Percentiles rank a stretch among this genome's conserved stretches.
phyloP scores from a whole-genome alignment of 2,888 invertebrate genomes.

The Monoplex corrugatus region DNA sequence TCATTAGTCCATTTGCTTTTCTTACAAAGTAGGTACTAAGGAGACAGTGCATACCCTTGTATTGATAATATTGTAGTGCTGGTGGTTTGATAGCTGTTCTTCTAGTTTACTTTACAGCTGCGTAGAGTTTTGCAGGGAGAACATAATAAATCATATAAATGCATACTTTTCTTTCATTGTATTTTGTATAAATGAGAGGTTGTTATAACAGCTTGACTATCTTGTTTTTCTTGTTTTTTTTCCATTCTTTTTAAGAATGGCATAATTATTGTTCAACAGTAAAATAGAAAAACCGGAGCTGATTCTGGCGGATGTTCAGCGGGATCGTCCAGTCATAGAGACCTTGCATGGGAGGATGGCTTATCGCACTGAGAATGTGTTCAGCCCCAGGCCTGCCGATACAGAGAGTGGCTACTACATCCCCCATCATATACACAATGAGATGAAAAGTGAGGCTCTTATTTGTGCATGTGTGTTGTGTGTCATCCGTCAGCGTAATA shows the following conservation, averaged over 20 bases:
- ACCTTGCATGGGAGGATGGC: constrained; percentile 53
- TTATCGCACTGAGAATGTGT: constrained; percentile 83
- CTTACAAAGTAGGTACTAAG: too few relatives aligned
- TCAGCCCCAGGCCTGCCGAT: constrained; percentile 92
- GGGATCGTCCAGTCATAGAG: constrained; percentile 29
- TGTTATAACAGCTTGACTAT: too few relatives aligned
- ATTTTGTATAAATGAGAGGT: too few relatives aligned
- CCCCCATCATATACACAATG: constrained; percentile 83
- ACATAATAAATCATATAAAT: too few relatives aligned
- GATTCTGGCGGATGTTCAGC: constrained; percentile 67
- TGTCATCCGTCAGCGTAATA: too few relatives aligned
- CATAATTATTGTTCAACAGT: constrained; percentile 59
- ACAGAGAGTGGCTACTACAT: constrained; percentile 96
- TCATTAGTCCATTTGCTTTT: too few relatives aligned
- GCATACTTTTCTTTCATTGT: background rate
- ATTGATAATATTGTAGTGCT: too few relatives aligned
- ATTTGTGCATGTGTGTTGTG: too few relatives aligned
- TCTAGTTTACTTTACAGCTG: too few relatives aligned
- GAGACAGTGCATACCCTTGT: too few relatives aligned
- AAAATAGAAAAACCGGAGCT: constrained; percentile 65
- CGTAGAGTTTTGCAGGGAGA: too few relatives aligned
- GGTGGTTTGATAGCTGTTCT: too few relatives aligned
- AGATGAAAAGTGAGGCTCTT: background rate
- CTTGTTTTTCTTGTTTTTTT: background rate
- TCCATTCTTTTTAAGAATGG: background rate